Evolutionary conservation across 1,140 invertebrate species (phyloP).

Genomic region (Drosophila kurseongensis): DNA sequence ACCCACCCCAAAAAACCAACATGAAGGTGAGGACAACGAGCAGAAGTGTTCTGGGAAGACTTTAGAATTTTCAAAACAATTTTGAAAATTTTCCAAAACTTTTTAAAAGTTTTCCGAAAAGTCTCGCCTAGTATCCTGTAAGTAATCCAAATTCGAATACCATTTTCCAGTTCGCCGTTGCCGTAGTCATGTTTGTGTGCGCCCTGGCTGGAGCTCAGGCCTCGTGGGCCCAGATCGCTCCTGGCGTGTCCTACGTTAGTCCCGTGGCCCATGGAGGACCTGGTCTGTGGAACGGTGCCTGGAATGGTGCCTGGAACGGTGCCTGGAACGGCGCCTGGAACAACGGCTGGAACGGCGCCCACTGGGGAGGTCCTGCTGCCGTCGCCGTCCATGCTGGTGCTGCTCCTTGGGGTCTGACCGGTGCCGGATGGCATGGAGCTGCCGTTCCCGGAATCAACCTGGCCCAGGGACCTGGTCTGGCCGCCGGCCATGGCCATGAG

Average conservation of each 20-base stretch:
- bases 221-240: conserved; percentile 68
- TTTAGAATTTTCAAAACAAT: not conserved
- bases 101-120: not conserved
- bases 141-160: not conserved
- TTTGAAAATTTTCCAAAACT: not conserved
- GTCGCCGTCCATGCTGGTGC: conserved; percentile 64
- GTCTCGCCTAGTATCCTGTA: not conserved
- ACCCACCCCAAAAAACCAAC: conserved; percentile 67
- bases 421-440: conserved; percentile 63
- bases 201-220: conserved; percentile 78
- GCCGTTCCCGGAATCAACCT: conserved; percentile 76
- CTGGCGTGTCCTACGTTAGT: conserved; percentile 76
- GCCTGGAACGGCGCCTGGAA: conserved; percentile 61
- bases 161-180: conserved; percentile 75
- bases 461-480: conserved; percentile 72
- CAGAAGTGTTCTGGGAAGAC: not conserved
- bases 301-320: conserved; percentile 66
- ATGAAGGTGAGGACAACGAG: conserved; percentile 73
- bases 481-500: conserved; percentile 66
- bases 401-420: conserved; percentile 67
- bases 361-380: conserved; percentile 65
- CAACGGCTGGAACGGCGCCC: conserved; percentile 51
- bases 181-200: conserved; percentile 84
- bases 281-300: conserved; percentile 63
- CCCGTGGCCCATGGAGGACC: conserved; percentile 62